Base-by-base conservation (phyloP, 2,113 vertebrate genomes). In the Lagopus muta region DNA sequence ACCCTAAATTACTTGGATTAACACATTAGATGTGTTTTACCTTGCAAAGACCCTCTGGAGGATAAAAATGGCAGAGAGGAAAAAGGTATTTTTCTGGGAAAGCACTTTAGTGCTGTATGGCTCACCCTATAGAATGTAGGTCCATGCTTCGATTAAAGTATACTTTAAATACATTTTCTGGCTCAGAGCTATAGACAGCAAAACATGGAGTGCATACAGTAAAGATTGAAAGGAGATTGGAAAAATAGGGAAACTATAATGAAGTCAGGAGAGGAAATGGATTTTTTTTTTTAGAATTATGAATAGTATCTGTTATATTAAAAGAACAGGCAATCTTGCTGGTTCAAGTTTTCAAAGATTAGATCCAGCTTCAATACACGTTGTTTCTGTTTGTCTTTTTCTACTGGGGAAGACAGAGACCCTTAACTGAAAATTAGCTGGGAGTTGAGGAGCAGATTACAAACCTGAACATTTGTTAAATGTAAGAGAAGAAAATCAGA, bases 1-100 rank as follows among this genome's bases (percentile, higher is more conserved):
- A 88, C n/a, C 38, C 36, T 84, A 86, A 88, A 90, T 86, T 86
- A 72, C 28, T 57, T 18, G 42, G 66, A 82, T 90, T 90, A 90
- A 88, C 54, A 69, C 83, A 88, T 12, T 2, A 4, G 52, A 84
- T 92, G 57, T 81, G 38, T 90, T 96, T 83, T 90, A 83, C 77
- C 47, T 92, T 45, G 25, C 78, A 61, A 96, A 92, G 80, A 72
- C 57, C 21, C 77, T 84, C 57, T 32, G 43, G 77, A 77, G 62
- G 9, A 81, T 81, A 82, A 86, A 93, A 74, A 79, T 48, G 58
- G 36, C 58, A 79, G n/a, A 90, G 45, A 25, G 70, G 34, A 7
- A 91, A 79, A 89, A 94, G 38, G 13, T 45, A 57, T 88, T 94
- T 1, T 74, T 89, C 77, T 86, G 76, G 67, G 78, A 82, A 62